Conservation (phyloP, 23 tunicate genomes). For the Halocynthia roretzi region DNA sequence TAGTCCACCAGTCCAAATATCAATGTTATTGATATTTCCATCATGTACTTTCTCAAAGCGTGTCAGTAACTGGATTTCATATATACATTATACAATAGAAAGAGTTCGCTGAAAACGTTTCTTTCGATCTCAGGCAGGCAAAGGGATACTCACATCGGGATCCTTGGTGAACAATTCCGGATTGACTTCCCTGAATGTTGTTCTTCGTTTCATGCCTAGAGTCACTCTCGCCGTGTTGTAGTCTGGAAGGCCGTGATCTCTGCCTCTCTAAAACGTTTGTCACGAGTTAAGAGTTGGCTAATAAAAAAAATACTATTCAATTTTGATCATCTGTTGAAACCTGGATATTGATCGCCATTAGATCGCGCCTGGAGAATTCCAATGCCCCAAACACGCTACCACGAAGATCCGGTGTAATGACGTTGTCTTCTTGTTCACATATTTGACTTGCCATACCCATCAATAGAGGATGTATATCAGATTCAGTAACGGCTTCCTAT, state of each 20-base stretch:
- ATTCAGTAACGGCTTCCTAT: slow-evolving; percentile 63
- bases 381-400: slow-evolving; percentile 64
- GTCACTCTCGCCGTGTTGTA: slow-evolving; percentile 69
- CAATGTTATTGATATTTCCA: slow-evolving; percentile 32
- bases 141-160: slow-evolving; percentile 11
- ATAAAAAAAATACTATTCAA: neutral
- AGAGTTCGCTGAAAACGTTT: neutral
- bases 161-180: slow-evolving; percentile 28
- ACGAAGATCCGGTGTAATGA: slow-evolving; percentile 70
- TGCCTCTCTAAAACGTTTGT: slow-evolving; percentile 50
- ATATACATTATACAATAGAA: neutral
- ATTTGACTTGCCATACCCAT: slow-evolving; percentile 95
- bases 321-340: slow-evolving; percentile 7
- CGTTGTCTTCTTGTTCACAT: slow-evolving; percentile 73
- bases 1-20: slow-evolving; percentile 81
- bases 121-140: neutral
- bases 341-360: slow-evolving; percentile 85
- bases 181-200: slow-evolving; percentile 42
- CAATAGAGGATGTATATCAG: slow-evolving; percentile 47
- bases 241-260: slow-evolving; percentile 92
- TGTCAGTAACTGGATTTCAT: slow-evolving; percentile 31
- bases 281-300: neutral
- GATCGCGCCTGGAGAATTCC: slow-evolving; percentile 69
- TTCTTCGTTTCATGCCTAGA: slow-evolving; percentile 25
- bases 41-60: slow-evolving; percentile 26